Percentiles rank a stretch among this genome's conserved stretches.
Evolutionary conservation across 2,113 vertebrate species (phyloP).

Genomic region (Myrmophylax atrothorax): DNA sequence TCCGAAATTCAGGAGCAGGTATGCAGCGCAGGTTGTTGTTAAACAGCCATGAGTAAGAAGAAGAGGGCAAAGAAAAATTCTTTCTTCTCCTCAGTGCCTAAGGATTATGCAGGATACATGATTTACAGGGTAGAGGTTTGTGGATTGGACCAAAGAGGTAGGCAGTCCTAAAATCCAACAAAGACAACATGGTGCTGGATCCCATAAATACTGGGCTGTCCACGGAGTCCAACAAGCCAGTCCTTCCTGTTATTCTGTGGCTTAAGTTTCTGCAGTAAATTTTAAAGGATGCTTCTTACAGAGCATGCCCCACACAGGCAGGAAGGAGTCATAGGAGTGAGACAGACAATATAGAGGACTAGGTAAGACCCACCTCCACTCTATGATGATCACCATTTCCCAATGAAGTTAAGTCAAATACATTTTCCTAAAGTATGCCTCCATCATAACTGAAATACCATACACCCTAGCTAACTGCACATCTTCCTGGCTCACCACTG

Average conservation of each 20-base stretch:
- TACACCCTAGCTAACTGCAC: background rate
- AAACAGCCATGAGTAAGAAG: background rate
- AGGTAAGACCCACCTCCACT: background rate
- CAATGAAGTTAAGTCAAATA: background rate
- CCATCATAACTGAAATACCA: background rate
- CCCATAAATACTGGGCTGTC: background rate
- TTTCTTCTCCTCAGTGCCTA: background rate
- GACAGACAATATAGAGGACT: background rate
- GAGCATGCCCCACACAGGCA: background rate
- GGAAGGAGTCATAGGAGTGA: background rate
- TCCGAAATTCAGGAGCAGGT: background rate
- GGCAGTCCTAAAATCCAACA: background rate
- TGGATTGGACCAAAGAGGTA: background rate
- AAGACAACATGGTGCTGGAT: background rate
- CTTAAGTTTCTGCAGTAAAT: background rate
- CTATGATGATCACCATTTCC: background rate
- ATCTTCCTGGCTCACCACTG: background rate
- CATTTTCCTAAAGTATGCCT: background rate
- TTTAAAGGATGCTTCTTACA: background rate
- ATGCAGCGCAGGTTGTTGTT: background rate
- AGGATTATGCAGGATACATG: background rate
- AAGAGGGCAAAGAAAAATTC: background rate
- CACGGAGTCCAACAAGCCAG: rapidly evolving
- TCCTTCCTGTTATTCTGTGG: background rate
- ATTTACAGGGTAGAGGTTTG: background rate